Conservation (phyloP, 2,888 invertebrate genomes). For the Amiota mariae region DNA sequence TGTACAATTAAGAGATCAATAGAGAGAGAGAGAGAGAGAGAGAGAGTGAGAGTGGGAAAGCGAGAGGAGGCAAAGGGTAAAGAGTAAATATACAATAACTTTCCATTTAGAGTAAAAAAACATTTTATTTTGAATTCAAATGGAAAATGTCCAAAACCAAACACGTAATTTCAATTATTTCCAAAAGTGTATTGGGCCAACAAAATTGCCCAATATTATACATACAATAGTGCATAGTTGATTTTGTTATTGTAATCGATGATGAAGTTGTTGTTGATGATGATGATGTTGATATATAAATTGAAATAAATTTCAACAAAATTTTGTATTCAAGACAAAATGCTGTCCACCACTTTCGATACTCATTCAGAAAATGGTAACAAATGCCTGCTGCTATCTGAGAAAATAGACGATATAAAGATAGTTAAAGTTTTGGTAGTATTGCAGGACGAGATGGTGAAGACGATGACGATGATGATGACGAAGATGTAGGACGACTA, state of each 20-base stretch:
- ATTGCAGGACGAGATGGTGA: neutral
- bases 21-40: too few relatives aligned
- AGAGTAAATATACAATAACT: neutral
- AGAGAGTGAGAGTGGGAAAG: too few relatives aligned
- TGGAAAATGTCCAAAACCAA: conserved; percentile 60
- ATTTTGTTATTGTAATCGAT: neutral
- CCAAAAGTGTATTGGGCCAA: conserved; percentile 43
- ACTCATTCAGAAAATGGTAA: conserved; percentile 43
- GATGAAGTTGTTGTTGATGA: conserved; percentile 38
- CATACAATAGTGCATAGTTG: conserved; percentile 40
- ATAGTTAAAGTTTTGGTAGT: neutral
- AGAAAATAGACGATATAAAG: conserved; percentile 5
- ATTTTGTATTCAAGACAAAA: conserved; percentile 62
- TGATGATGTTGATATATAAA: conserved; percentile 50
- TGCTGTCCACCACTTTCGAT: neutral
- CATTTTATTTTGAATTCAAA: conserved; percentile 37
- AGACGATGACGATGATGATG: neutral
- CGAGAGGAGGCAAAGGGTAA: neutral
- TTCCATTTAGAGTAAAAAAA: neutral
- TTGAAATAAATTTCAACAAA: conserved; percentile 44
- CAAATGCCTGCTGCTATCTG: conserved; percentile 51
- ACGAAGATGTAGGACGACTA: neutral
- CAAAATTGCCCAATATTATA: conserved; percentile 45
- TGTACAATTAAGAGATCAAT: too few relatives aligned
- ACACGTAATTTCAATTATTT: conserved; percentile 71